These are phyloP conservation scores for Pectinophora gossypiella DNA, from an alignment of 1,140 invertebrate genomes.

Conservation along the genomic window DNA sequence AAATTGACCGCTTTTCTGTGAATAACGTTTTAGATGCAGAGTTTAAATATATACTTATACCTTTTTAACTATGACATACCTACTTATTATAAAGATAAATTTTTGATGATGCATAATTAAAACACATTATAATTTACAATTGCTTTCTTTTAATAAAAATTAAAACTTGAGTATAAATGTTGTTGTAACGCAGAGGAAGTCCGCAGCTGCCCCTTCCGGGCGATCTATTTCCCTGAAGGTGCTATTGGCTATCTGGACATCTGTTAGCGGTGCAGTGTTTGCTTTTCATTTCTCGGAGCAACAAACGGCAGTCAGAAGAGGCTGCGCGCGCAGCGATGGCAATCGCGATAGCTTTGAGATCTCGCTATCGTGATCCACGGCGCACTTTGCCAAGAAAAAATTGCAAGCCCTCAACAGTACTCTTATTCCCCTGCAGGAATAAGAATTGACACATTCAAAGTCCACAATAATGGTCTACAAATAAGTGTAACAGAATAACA, in stretches of 20 bases:
- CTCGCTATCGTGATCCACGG: slow-evolving; percentile 45
- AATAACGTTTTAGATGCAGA: too few relatives aligned
- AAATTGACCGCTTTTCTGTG: too few relatives aligned
- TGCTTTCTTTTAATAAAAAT: background rate
- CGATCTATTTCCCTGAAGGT: slow-evolving; percentile 22
- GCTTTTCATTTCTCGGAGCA: slow-evolving; percentile 67
- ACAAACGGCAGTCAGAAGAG: slow-evolving; percentile 45
- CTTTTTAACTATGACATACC: background rate
- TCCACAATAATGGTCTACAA: too few relatives aligned
- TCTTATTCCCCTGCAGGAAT: background rate
- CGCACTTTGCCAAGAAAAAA: slow-evolving; percentile 31
- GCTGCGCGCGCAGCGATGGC: slow-evolving; percentile 59
- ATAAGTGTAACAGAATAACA: too few relatives aligned
- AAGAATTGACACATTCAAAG: background rate
- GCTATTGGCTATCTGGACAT: slow-evolving; percentile 71
- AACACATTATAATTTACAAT: background rate
- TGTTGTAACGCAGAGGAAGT: background rate
- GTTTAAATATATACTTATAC: background rate
- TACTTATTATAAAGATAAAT: background rate
- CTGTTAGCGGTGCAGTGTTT: slow-evolving; percentile 63
- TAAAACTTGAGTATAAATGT: background rate
- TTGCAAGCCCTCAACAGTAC: background rate
- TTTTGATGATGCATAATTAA: background rate
- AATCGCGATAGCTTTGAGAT: slow-evolving; percentile 58
- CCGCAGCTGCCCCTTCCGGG: background rate